Conservation (phyloP, 2,888 invertebrate genomes). For the Lithophane ornitopus region DNA sequence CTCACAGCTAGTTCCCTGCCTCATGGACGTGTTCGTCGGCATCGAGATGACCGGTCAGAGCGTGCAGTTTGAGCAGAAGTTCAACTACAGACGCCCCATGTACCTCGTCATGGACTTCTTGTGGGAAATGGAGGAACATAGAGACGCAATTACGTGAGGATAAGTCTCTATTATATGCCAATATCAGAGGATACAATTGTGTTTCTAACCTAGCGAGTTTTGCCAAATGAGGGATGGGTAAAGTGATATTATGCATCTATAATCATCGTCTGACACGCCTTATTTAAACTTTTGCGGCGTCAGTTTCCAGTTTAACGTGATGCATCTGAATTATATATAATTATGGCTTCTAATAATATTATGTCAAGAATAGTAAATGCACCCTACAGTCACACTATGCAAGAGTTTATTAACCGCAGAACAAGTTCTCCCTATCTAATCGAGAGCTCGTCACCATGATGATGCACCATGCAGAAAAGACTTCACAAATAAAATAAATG, state of each 20-base stretch:
- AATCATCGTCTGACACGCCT: not conserved
- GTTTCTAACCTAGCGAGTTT: not conserved
- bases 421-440: not conserved
- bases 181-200: not conserved
- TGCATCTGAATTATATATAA: not conserved
- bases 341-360: not conserved
- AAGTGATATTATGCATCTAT: not conserved
- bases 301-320: not conserved
- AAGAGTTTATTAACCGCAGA: not conserved
- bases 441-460: not conserved
- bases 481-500: not conserved
- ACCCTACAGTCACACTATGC: no score
- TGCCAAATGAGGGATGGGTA: not conserved
- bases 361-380: not conserved
- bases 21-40: slow-evolving; percentile 98
- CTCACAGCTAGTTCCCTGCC: slow-evolving; percentile 93
- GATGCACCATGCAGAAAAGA: no score
- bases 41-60: slow-evolving; percentile 99
- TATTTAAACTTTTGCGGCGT: not conserved
- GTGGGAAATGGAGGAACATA: slow-evolving; percentile 95
- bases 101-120: slow-evolving; percentile 97
- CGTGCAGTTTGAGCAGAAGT: slow-evolving; percentile 99
- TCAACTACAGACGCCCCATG: slow-evolving; percentile 98
- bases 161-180: not conserved
- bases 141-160: slow-evolving; percentile 93